Conservation (phyloP, 2,113 vertebrate species). For the Bambusicola thoracicus region DNA sequence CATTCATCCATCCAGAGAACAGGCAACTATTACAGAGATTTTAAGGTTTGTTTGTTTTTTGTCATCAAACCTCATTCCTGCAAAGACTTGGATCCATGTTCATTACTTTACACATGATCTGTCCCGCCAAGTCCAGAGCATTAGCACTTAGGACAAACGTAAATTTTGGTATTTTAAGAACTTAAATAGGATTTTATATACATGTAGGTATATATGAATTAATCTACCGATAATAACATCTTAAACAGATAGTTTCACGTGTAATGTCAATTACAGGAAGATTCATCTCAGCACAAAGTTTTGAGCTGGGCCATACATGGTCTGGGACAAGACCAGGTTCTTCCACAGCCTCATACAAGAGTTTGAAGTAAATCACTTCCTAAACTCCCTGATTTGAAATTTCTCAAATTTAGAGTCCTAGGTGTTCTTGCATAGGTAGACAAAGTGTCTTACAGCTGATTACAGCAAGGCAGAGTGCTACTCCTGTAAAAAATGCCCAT, state of each 20-base stretch:
- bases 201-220: background rate
- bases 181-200: background rate
- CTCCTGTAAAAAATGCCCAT: background rate
- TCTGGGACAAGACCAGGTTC: background rate
- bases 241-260: constrained; percentile 5
- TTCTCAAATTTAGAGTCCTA: background rate
- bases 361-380: background rate
- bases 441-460: background rate
- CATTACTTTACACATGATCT: background rate
- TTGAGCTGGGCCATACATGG: background rate
- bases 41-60: background rate
- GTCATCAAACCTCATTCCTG: background rate
- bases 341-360: background rate
- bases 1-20: background rate
- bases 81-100: background rate
- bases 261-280: background rate
- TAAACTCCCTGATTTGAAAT: background rate
- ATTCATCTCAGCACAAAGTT: background rate
- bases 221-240: background rate
- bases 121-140: background rate
- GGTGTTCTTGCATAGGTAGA: background rate
- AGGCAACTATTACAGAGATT: background rate
- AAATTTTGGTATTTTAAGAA: background rate
- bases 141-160: background rate
- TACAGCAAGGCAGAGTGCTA: background rate